A percentile compares a stretch with the other conserved stretches of the same genome.
These are phyloP conservation scores for Struthio camelus DNA, from an alignment of 2,113 vertebrate genomes.

Conservation along the genomic window DNA sequence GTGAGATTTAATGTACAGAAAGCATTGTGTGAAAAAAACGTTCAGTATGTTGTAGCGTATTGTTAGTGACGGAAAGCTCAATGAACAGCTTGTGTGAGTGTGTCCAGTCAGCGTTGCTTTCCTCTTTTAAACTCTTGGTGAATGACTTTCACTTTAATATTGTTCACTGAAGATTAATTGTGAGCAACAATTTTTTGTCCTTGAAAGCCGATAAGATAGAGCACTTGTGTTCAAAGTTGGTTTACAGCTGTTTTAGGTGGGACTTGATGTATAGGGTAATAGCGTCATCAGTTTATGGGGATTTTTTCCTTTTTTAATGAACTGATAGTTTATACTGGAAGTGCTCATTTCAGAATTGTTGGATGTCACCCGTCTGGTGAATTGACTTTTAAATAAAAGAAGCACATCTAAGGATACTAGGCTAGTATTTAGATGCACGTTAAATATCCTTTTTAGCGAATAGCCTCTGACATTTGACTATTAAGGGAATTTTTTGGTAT, in stretches of 20 bases:
- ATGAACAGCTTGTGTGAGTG: background rate
- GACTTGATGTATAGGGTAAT: background rate
- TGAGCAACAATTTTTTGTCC: background rate
- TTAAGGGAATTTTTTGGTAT: background rate
- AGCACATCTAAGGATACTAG: background rate
- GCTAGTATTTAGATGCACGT: background rate
- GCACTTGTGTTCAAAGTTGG: background rate
- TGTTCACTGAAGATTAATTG: background rate
- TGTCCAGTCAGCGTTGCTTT: rapidly evolving
- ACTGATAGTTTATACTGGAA: background rate
- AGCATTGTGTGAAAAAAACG: background rate
- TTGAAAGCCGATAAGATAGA: background rate
- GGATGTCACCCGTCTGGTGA: background rate
- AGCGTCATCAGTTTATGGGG: background rate
- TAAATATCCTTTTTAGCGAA: background rate
- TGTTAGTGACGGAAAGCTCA: background rate
- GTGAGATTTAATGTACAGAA: background rate
- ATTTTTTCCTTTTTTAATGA: background rate
- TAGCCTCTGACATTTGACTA: background rate
- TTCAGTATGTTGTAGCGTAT: background rate
- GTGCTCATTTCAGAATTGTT: background rate
- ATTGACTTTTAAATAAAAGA: background rate
- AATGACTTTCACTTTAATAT: background rate
- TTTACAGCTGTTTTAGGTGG: background rate
- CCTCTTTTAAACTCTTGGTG: background rate